phyloP scores from a whole-genome alignment of 2,113 vertebrate genomes.

The Vidua chalybeata region DNA sequence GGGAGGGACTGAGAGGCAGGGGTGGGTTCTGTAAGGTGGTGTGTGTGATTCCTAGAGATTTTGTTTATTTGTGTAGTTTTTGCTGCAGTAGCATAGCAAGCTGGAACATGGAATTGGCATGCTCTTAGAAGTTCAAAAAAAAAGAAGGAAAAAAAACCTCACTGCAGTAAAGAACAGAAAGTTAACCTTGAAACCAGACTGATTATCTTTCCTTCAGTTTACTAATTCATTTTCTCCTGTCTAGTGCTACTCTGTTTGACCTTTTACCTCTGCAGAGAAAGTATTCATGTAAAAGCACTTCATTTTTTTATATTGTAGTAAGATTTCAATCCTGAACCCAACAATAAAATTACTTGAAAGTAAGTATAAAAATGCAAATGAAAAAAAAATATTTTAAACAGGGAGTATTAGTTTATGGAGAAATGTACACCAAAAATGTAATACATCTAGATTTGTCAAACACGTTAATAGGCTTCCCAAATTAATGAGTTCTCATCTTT shows the following conservation, averaged over 20 bases:
- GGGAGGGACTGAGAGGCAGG: neutral
- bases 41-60: neutral
- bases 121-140: neutral
- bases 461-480: neutral
- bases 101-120: neutral
- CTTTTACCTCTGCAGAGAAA: neutral
- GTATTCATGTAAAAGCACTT: neutral
- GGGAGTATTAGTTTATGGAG: neutral
- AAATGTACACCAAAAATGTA: neutral
- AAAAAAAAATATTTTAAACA: neutral
- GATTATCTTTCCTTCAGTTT: neutral
- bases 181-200: neutral
- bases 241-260: neutral
- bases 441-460: neutral
- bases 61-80: neutral
- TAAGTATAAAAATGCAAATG: neutral
- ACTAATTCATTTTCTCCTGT: neutral
- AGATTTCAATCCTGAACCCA: neutral
- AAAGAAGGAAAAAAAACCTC: neutral
- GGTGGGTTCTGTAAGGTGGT: neutral
- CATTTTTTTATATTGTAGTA: neutral
- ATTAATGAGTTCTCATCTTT: neutral
- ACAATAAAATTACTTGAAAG: neutral
- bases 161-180: neutral
- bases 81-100: neutral